A percentile compares a stretch with the other conserved stretches of the same genome.
phyloP scores from a whole-genome alignment of 2,888 invertebrate genomes.

The Deilephila porcellus region DNA sequence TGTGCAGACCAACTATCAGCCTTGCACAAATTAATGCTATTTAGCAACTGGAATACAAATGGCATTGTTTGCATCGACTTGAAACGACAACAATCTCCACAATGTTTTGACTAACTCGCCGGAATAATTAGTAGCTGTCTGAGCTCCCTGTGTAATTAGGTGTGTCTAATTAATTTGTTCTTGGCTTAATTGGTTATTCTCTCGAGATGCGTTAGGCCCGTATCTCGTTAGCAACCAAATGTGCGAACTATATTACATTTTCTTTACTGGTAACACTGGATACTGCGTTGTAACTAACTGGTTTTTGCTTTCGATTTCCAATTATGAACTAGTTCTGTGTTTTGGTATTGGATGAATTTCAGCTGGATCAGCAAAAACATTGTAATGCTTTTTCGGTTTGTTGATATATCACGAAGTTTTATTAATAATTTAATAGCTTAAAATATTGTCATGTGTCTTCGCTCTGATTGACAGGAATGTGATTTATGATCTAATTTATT shows the following conservation, averaged over 20 bases:
- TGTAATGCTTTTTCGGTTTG: too few species aligned
- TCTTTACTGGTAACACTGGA: not conserved
- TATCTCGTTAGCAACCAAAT: conserved; percentile 3
- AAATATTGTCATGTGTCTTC: too few species aligned
- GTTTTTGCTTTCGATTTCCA: not conserved
- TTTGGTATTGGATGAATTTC: too few species aligned
- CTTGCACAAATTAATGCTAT: conserved; percentile 1
- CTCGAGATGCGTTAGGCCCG: conserved; percentile 8
- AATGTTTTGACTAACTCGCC: conserved; percentile 23
- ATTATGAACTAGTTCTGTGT: not conserved
- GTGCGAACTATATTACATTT: not conserved
- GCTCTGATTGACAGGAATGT: too few species aligned
- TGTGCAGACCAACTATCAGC: not conserved
- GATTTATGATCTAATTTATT: too few species aligned
- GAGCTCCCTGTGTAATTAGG: conserved; percentile 24
- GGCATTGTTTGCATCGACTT: conserved; percentile 17
- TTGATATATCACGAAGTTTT: too few species aligned
- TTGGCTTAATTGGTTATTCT: conserved; percentile 26
- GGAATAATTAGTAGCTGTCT: conserved; percentile 23
- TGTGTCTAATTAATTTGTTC: conserved; percentile 27
- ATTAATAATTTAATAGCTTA: too few species aligned
- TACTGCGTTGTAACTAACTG: not conserved
- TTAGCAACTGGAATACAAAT: conserved; percentile 8
- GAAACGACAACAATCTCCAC: conserved; percentile 23
- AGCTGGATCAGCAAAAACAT: too few species aligned